A percentile compares a stretch with the other conserved stretches of the same genome.
phyloP scores from a whole-genome alignment of 2,888 invertebrate genomes.

The Lycophotia porphyrea region DNA sequence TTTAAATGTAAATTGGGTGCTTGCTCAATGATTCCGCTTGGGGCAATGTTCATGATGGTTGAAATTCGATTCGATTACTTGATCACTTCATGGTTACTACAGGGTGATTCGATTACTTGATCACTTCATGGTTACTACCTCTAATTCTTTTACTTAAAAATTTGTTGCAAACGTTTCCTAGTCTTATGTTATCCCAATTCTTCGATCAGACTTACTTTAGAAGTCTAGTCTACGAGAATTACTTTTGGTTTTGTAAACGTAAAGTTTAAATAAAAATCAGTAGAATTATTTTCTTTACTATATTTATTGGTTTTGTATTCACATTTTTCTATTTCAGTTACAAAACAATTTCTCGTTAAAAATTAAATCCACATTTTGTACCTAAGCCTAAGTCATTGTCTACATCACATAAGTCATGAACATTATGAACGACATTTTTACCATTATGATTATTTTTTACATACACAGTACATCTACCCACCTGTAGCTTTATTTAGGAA shows the following conservation, averaged over 20 bases:
- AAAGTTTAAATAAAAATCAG: constrained; percentile 37
- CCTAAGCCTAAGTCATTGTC: constrained; percentile 89
- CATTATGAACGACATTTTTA: constrained; percentile 67
- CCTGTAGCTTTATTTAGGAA: constrained; percentile 60
- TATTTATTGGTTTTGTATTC: constrained; percentile 89
- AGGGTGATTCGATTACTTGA: constrained; percentile 1
- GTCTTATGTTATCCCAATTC: neutral
- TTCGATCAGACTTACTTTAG: neutral
- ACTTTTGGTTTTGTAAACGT: neutral
- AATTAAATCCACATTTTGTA: constrained; percentile 86
- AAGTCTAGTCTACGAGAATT: neutral
- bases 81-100: neutral
- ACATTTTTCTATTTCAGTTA: constrained; percentile 89
- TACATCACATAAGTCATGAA: constrained; percentile 79
- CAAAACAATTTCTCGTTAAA: constrained; percentile 86
- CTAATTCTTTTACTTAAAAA: neutral
- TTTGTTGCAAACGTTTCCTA: neutral
- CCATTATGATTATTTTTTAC: constrained; percentile 59
- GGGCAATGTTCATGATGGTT: constrained; percentile 11
- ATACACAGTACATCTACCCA: constrained; percentile 65
- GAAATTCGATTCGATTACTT: constrained; percentile 20
- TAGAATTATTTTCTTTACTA: constrained; percentile 75
- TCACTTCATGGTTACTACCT: neutral
- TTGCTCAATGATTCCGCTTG: constrained; percentile 42
- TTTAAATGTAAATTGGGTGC: constrained; percentile 48